Percentiles rank a stretch among this genome's conserved stretches.
Conservation (phyloP, 2,888 invertebrate species). For the Lepidochitona cinerea region DNA sequence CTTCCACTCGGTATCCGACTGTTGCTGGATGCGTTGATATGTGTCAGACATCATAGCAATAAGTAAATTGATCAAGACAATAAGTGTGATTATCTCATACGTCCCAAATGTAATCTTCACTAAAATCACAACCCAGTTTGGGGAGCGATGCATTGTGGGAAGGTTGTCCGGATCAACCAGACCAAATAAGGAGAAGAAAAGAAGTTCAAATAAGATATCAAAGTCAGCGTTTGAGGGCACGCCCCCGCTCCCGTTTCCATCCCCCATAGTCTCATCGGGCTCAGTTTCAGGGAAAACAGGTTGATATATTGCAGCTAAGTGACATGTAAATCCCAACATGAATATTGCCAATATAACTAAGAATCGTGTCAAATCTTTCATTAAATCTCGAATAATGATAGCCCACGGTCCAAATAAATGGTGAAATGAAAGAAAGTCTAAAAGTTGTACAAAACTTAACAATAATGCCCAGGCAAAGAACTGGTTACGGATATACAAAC, state of each 20-base stretch:
- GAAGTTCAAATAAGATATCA: constrained; percentile 91
- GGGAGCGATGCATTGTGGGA: constrained; percentile 73
- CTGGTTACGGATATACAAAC: constrained; percentile 94
- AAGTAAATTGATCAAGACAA: constrained; percentile 98
- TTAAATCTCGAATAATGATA: constrained; percentile 90
- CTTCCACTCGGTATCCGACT: constrained; percentile 99
- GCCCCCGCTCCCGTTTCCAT: constrained; percentile 50
- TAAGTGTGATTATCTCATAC: constrained; percentile 98
- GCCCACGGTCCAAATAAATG: constrained; percentile 99
- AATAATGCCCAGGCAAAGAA: constrained; percentile 95
- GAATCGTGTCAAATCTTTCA: constrained; percentile 90
- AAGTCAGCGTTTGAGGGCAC: constrained; percentile 56
- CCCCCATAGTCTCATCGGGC: constrained; percentile 37
- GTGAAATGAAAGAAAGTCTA: constrained; percentile 96
- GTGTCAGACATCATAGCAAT: constrained; percentile 99
- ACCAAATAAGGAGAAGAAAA: constrained; percentile 98
- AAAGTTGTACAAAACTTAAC: constrained; percentile 95
- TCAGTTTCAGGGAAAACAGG: constrained; percentile 73
- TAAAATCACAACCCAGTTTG: constrained; percentile 70
- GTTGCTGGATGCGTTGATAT: constrained; percentile 98
- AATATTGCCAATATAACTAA: constrained; percentile 97
- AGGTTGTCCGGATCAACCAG: constrained; percentile 80
- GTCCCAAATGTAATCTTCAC: constrained; percentile 85
- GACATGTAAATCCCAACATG: constrained; percentile 97
- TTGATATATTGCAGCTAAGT: constrained; percentile 90